Percentiles rank a stretch among this genome's conserved stretches.
These are phyloP conservation scores for Sebastes miniatus DNA, from an alignment of 2,797 vertebrate species.

Conservation along the genomic window DNA sequence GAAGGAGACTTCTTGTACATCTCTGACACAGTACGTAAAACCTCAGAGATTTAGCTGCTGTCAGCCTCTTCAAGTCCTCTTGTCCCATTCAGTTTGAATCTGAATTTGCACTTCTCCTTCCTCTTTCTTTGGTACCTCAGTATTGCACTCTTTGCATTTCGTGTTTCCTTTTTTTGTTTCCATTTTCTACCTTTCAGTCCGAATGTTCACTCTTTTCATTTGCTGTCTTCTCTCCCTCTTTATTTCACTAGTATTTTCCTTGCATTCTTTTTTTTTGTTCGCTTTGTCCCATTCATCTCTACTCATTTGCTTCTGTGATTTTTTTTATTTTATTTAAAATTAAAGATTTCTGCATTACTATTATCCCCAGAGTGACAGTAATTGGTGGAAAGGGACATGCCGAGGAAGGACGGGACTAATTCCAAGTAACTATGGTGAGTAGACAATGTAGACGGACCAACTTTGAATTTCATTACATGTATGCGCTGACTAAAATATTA, in stretches of 20 bases:
- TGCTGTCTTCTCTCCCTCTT: neutral
- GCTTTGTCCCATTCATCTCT: neutral
- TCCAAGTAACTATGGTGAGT: constrained; percentile 97
- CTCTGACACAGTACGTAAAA: constrained; percentile 91
- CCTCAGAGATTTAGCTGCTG: neutral
- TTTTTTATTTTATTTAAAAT: neutral
- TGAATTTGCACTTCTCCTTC: neutral
- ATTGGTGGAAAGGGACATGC: constrained; percentile 99
- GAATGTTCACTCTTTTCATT: neutral
- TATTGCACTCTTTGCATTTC: constrained; percentile 1
- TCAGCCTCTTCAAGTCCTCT: neutral
- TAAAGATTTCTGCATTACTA: neutral
- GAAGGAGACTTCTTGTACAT: constrained; percentile 98
- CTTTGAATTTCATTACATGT: neutral
- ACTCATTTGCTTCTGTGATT: neutral
- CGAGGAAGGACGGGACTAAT: constrained; percentile 94
- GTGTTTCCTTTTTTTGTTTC: neutral
- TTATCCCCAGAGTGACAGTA: constrained; percentile 90
- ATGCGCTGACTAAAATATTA: neutral
- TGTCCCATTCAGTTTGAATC: neutral
- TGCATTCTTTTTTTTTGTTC: neutral
- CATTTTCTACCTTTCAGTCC: neutral
- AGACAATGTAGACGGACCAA: neutral
- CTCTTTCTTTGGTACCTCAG: constrained; percentile 10
- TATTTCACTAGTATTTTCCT: neutral